Conservation (phyloP, 2,797 vertebrate genomes). For the Remorina albescens region DNA sequence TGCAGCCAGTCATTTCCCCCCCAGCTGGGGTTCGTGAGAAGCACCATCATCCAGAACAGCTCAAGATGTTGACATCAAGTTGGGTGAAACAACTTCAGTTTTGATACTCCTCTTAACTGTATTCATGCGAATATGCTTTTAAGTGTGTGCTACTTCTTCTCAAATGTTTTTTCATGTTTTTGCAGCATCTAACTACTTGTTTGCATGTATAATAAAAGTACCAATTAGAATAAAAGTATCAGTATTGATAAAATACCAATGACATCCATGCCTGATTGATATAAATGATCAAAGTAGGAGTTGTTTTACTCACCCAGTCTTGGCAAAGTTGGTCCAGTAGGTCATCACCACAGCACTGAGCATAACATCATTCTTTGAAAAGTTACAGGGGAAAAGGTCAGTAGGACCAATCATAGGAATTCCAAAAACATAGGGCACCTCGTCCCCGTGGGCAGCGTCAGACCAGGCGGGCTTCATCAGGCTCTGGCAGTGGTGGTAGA, state of each 20-base stretch:
- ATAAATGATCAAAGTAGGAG: neutral
- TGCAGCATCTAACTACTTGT: neutral
- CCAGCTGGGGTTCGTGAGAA: neutral
- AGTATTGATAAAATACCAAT: neutral
- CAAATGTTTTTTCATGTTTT: neutral
- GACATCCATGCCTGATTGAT: neutral
- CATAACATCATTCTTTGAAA: constrained; percentile 99
- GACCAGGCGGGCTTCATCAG: constrained; percentile 99
- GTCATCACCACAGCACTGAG: constrained; percentile 99
- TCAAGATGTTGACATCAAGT: constrained; percentile 3
- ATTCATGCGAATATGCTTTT: neutral
- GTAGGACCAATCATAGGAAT: constrained; percentile 98
- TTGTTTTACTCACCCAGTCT: constrained; percentile 92
- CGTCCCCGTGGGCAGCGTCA: constrained; percentile 96
- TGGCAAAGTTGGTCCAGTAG: constrained; percentile 99
- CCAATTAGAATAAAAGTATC: neutral
- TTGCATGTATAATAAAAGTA: neutral
- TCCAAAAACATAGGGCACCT: constrained; percentile 98
- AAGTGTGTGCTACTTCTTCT: neutral
- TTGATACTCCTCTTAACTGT: neutral
- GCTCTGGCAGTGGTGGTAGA: constrained; percentile 99
- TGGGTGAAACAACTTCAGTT: constrained; percentile 18
- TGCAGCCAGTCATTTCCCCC: neutral
- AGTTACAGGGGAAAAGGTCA: constrained; percentile 98
- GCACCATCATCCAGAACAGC: constrained; percentile 1